Conservation (phyloP, 2,113 vertebrate species). For the Hypomesus transpacificus region DNA sequence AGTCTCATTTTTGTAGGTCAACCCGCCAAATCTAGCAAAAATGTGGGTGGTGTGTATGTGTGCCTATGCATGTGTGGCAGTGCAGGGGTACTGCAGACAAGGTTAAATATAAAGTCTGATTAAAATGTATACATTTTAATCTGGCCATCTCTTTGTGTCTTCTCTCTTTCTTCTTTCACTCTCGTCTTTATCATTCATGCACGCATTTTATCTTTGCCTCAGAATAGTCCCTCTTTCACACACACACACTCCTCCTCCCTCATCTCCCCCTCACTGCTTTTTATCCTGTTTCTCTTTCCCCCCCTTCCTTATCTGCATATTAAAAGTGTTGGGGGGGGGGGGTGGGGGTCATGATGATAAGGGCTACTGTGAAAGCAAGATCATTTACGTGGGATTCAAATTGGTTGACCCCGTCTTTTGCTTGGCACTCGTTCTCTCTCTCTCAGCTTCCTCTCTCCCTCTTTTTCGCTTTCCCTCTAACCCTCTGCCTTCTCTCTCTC, state of each 20-base stretch:
- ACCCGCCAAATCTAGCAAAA: too few relatives aligned
- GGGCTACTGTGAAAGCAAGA: too few relatives aligned
- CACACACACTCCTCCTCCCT: not conserved
- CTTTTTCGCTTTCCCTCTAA: not conserved
- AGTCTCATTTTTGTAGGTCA: too few relatives aligned
- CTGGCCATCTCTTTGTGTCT: conserved; percentile 11
- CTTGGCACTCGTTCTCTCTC: conserved; percentile 2
- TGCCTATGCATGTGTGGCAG: not conserved
- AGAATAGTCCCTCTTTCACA: not conserved
- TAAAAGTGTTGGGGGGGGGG: too few relatives aligned
- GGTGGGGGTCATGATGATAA: too few relatives aligned
- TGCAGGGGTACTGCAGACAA: conserved; percentile 9
- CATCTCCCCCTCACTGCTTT: too few relatives aligned
- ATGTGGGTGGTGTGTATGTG: not conserved
- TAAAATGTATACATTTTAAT: conserved; percentile 48
- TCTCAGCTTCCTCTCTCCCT: conserved; percentile 8
- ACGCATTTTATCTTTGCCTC: too few relatives aligned
- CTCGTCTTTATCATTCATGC: too few relatives aligned
- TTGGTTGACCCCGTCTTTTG: too few relatives aligned
- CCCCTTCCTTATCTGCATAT: too few relatives aligned
- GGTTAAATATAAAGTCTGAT: conserved; percentile 46
- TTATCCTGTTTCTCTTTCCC: too few relatives aligned
- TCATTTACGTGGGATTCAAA: too few relatives aligned
- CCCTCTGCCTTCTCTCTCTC: not conserved
- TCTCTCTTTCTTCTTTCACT: conserved; percentile 3